A percentile compares a stretch with the other conserved stretches of the same genome.
These are phyloP conservation scores for Smittia aterrima DNA, from an alignment of 2,888 invertebrate genomes.

Conservation along the genomic window DNA sequence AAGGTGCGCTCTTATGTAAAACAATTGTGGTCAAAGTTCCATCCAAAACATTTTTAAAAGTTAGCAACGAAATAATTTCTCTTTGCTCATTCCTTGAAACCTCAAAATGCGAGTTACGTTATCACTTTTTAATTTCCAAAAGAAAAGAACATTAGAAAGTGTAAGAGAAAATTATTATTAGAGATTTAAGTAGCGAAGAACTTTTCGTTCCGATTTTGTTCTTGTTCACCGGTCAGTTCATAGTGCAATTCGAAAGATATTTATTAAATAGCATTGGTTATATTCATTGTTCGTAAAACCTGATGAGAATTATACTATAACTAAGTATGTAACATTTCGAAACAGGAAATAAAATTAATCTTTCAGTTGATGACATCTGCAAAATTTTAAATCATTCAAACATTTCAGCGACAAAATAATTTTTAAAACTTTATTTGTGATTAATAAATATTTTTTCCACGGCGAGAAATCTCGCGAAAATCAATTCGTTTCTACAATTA, in stretches of 20 bases:
- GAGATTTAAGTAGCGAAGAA: neutral
- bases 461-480: too few species aligned
- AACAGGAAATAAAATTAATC: neutral
- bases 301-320: neutral
- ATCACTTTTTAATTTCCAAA: neutral
- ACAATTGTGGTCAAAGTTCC: conserved; percentile 2
- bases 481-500: too few species aligned
- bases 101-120: neutral
- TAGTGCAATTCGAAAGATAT: neutral
- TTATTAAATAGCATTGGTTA: neutral
- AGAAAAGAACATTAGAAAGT: too few species aligned
- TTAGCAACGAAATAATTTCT: neutral
- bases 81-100: neutral
- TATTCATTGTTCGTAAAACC: neutral
- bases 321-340: neutral
- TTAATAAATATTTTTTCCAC: too few species aligned
- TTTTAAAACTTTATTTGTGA: too few species aligned
- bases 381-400: too few species aligned
- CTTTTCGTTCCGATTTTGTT: neutral
- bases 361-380: too few species aligned
- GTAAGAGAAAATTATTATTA: neutral
- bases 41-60: conserved; percentile 4
- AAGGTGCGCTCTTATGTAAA: neutral
- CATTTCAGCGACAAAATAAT: too few species aligned
- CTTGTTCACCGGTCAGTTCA: neutral